Percentiles rank a stretch among this genome's conserved stretches.
These are phyloP conservation scores for Orcinus orca DNA, from an alignment of 2,113 vertebrate species.

Conservation along the genomic window DNA sequence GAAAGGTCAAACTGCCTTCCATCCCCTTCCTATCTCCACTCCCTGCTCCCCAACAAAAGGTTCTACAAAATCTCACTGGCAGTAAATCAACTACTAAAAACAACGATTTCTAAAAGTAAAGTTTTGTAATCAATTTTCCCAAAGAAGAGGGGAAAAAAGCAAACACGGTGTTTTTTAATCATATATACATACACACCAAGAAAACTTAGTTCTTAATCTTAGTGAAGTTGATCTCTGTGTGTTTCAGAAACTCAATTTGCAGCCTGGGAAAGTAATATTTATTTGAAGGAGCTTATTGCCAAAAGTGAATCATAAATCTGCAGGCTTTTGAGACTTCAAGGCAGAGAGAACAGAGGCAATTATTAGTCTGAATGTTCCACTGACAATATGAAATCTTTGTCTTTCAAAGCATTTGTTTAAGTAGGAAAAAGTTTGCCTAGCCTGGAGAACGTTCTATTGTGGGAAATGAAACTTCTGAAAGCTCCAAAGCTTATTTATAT, in stretches of 20 bases:
- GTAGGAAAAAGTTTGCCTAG: constrained; percentile 71
- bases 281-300: constrained; percentile 74
- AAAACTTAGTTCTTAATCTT: constrained; percentile 54
- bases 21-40: background rate
- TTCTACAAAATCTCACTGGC: background rate
- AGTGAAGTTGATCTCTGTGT: constrained; percentile 46
- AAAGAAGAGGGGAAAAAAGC: background rate
- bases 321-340: constrained; percentile 71
- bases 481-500: constrained; percentile 77
- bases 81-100: background rate
- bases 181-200: background rate
- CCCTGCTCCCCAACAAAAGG: background rate
- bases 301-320: constrained; percentile 73
- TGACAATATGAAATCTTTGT: constrained; percentile 69
- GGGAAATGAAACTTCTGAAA: constrained; percentile 69
- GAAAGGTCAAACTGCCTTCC: background rate
- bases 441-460: constrained; percentile 51
- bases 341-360: constrained; percentile 63
- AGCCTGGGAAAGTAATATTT: constrained; percentile 68
- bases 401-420: constrained; percentile 72
- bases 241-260: constrained; percentile 66
- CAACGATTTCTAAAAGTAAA: background rate
- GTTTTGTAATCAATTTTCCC: background rate
- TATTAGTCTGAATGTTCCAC: constrained; percentile 65
- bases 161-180: background rate